Conservation (phyloP, 2,888 invertebrate species). For the Luperina testacea region DNA sequence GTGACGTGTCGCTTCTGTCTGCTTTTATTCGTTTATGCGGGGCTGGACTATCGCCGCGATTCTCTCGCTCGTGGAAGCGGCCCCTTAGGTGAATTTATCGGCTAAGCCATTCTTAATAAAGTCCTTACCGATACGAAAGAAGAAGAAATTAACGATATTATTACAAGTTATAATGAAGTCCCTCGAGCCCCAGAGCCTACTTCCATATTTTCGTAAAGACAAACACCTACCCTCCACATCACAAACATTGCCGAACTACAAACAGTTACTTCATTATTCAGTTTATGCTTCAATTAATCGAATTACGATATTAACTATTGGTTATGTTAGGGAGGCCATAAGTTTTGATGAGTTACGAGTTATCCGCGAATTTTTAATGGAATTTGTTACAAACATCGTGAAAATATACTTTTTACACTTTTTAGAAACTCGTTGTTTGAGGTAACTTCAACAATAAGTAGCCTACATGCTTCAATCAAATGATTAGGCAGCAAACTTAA, state of each 20-base stretch:
- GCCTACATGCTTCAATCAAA: no score
- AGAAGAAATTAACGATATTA: neutral
- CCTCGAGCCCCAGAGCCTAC: neutral
- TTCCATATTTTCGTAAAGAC: conserved; percentile 1
- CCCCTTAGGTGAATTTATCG: no score
- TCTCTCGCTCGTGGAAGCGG: no score
- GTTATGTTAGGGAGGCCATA: conserved; percentile 40
- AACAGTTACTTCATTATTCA: conserved; percentile 64
- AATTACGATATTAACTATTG: conserved; percentile 64
- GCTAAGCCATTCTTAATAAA: no score
- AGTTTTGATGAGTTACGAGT: neutral
- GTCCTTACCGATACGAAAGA: neutral
- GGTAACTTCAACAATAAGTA: no score
- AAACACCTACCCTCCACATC: conserved; percentile 1
- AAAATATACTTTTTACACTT: neutral
- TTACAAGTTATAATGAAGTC: no score
- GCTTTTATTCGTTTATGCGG: no score
- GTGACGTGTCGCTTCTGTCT: no score
- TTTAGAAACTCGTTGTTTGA: no score
- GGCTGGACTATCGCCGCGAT: no score
- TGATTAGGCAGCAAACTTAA: no score
- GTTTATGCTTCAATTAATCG: conserved; percentile 66
- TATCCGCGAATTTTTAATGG: neutral
- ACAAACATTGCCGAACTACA: conserved; percentile 37
- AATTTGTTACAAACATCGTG: neutral